A percentile compares a stretch with the other conserved stretches of the same genome.
Conservation (phyloP, 2,888 invertebrate genomes). For the Myopa tessellatipennis region DNA sequence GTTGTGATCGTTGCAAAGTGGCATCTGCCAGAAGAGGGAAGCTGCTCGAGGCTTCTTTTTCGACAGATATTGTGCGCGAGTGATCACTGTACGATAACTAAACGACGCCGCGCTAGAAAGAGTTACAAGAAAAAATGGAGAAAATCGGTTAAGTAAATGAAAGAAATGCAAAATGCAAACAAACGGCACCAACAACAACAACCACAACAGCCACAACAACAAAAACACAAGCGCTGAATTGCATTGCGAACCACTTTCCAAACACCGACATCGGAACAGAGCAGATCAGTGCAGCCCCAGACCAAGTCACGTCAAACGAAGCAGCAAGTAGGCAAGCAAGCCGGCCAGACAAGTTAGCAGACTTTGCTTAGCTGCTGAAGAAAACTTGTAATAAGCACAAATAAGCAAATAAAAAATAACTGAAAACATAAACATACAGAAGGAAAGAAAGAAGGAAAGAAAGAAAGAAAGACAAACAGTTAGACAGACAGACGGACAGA, state of each 20-base stretch:
- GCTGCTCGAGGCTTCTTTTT: conserved; percentile 15
- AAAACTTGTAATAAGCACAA: conserved; percentile 39
- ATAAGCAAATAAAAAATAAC: conserved; percentile 34
- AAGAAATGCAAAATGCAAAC: conserved; percentile 58
- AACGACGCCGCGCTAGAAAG: conserved; percentile 12
- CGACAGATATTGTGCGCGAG: background rate
- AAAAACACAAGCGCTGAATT: conserved; percentile 23
- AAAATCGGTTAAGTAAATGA: conserved; percentile 52
- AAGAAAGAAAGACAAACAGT: background rate
- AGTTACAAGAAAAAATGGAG: conserved; percentile 45
- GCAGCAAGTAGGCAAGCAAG: conserved; percentile 39
- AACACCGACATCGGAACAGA: conserved; percentile 46
- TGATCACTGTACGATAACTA: conserved; percentile 25
- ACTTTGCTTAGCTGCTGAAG: conserved; percentile 45
- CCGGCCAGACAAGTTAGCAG: conserved; percentile 45
- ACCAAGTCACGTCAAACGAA: conserved; percentile 35
- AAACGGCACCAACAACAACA: conserved; percentile 44
- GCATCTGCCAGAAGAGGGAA: conserved; percentile 32
- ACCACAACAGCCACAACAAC: too few species aligned
- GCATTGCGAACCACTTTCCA: conserved; percentile 61
- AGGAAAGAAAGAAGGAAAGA: conserved; percentile 24
- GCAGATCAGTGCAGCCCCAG: conserved; percentile 29
- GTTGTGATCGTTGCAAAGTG: conserved; percentile 42
- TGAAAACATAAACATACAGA: conserved; percentile 17
- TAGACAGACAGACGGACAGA: conserved; percentile 11